Evolutionary conservation across 2,888 invertebrate genomes (phyloP).

Genomic region (Caenorhabditis sp.): DNA sequence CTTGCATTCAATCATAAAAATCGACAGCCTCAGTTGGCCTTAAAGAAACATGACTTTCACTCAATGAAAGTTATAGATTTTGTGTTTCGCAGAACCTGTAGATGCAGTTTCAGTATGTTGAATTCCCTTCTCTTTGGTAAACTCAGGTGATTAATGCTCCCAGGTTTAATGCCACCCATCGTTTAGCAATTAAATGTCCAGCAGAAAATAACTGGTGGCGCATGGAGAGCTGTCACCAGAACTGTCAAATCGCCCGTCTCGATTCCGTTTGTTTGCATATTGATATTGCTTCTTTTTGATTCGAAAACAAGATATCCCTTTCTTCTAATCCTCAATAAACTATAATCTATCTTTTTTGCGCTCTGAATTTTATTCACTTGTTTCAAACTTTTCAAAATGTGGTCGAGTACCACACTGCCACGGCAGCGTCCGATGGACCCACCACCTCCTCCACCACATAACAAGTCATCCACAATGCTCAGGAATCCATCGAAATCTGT

Average conservation of each 20-base stretch:
- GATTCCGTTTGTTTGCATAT: conserved; percentile 49
- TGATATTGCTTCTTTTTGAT: conserved; percentile 38
- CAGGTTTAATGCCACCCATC: conserved; percentile 30
- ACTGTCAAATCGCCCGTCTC: conserved; percentile 58
- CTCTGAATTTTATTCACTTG: not conserved
- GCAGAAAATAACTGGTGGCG: conserved; percentile 33
- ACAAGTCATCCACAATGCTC: conserved; percentile 50
- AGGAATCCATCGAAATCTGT: conserved; percentile 54
- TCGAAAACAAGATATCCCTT: conserved; percentile 44
- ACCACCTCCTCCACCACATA: conserved; percentile 65
- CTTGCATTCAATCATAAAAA: too few species aligned
- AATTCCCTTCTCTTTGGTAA: not conserved
- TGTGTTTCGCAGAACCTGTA: too few species aligned
- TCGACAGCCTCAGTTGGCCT: too few species aligned
- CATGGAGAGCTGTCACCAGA: conserved; percentile 50
- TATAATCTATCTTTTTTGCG: conserved; percentile 41
- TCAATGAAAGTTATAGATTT: too few species aligned
- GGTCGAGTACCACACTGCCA: conserved; percentile 65
- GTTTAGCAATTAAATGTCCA: conserved; percentile 30
- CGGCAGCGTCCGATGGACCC: conserved; percentile 61
- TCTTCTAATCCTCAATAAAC: conserved; percentile 24
- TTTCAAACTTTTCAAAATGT: conserved; percentile 42
- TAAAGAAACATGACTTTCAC: too few species aligned
- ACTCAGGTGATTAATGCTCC: conserved; percentile 6
- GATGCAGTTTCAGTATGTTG: too few species aligned